Conservation (phyloP, 2,888 invertebrate genomes). For the Agrenia bidenticulata region DNA sequence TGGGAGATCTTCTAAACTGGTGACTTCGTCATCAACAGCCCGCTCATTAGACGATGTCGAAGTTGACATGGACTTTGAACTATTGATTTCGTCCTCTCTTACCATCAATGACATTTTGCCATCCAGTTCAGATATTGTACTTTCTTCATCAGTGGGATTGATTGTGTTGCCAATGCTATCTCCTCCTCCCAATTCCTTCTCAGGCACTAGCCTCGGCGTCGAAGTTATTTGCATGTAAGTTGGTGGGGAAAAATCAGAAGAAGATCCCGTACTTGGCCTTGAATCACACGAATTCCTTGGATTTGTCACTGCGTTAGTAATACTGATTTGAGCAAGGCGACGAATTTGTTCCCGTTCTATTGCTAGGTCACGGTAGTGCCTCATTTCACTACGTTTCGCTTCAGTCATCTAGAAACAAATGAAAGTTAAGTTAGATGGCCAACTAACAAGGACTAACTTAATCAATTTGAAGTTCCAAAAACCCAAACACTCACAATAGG, state of each 20-base stretch:
- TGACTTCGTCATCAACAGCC: slow-evolving; percentile 10
- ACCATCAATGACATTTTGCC: neutral
- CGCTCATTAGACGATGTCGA: slow-evolving; percentile 19
- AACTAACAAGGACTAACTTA: neutral
- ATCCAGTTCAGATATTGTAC: neutral
- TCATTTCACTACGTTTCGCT: slow-evolving; percentile 66
- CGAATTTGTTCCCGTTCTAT: slow-evolving; percentile 62
- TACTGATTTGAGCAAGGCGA: neutral
- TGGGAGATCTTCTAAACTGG: neutral
- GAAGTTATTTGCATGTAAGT: neutral
- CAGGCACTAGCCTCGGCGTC: slow-evolving; percentile 5
- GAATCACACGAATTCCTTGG: neutral
- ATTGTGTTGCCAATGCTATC: too few relatives aligned
- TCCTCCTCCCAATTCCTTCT: slow-evolving; percentile 16
- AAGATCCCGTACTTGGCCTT: neutral
- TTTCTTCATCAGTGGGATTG: too few relatives aligned
- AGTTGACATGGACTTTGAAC: neutral
- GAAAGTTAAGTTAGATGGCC: slow-evolving; percentile 10
- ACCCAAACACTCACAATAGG: slow-evolving; percentile 67
- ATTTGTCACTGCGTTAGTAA: neutral
- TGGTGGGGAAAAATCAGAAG: too few relatives aligned
- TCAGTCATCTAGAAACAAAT: slow-evolving; percentile 64
- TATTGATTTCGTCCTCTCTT: slow-evolving; percentile 7
- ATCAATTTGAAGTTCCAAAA: slow-evolving; percentile 9
- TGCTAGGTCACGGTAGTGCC: slow-evolving; percentile 67